phyloP scores from a whole-genome alignment of 2,113 vertebrate genomes.

The Sebastes fasciatus region DNA sequence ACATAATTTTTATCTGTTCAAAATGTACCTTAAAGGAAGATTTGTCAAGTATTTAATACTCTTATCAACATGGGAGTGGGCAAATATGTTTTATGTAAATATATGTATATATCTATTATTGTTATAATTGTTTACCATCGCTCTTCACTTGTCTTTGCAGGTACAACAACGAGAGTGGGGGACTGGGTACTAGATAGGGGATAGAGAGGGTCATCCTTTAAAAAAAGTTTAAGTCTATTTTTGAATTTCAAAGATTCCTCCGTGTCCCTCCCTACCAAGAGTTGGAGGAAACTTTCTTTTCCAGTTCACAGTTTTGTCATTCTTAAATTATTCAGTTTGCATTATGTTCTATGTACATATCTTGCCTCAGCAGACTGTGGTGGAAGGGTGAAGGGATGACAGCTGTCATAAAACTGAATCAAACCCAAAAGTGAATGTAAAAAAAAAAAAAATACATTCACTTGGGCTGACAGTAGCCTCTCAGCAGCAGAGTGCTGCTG shows the following conservation, averaged over 20 bases:
- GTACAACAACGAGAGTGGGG: neutral
- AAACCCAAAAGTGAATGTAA: constrained; percentile 23
- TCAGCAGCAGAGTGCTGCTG: constrained; percentile 7
- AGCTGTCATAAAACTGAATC: constrained; percentile 48
- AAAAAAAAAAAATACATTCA: constrained; percentile 10
- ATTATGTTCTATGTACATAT: constrained; percentile 21
- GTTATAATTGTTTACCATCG: neutral
- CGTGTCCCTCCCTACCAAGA: neutral
- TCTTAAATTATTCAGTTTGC: constrained; percentile 46
- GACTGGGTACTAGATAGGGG: neutral
- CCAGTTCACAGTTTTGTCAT: constrained; percentile 11
- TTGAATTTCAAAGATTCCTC: neutral
- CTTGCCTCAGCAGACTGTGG: constrained; percentile 31
- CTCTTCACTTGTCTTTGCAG: neutral
- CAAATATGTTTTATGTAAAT: neutral
- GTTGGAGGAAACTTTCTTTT: constrained; percentile 19
- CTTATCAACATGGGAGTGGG: no score
- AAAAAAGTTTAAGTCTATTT: neutral
- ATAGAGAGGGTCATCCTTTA: neutral
- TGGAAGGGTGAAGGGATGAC: constrained; percentile 24
- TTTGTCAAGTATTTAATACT: no score
- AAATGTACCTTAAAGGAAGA: no score
- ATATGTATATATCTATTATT: neutral
- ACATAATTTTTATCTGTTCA: no score
- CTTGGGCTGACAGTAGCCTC: constrained; percentile 14